Conservation (phyloP, 37 sponge, comb jelly and placozoan species). For the Axinella damicornis region DNA sequence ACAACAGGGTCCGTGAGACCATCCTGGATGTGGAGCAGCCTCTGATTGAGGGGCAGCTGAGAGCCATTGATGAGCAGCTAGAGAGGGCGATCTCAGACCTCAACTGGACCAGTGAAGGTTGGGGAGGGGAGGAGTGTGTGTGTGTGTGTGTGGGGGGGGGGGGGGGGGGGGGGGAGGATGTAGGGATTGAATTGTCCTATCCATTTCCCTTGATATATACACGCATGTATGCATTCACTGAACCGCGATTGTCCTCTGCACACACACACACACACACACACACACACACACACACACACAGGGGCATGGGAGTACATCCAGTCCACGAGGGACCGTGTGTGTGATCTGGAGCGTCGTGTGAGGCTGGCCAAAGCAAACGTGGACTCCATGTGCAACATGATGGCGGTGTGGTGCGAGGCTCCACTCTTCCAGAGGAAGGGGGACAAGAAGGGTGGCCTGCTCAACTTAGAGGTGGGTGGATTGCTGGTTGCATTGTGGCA, state of each 20-base stretch:
- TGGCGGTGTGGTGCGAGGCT: conserved; percentile 90
- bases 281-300: conserved; percentile 6
- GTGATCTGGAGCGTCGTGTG: conserved; percentile 91
- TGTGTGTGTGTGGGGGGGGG: too few relatives aligned
- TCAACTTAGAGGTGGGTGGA: conserved; percentile 83
- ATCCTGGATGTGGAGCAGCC: conserved; percentile 98
- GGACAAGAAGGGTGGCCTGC: conserved; percentile 75
- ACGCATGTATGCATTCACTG: too few relatives aligned
- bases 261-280: background rate
- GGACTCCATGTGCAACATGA: conserved; percentile 77
- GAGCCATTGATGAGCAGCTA: conserved; percentile 84
- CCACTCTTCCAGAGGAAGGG: conserved; percentile 94
- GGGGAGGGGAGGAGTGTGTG: too few relatives aligned
- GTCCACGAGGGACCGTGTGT: conserved; percentile 84
- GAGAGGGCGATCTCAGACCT: conserved; percentile 83
- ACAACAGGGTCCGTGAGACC: conserved; percentile 92
- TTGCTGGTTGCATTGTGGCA: too few relatives aligned
- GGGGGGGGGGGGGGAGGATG: too few relatives aligned
- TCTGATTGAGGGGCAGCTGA: conserved; percentile 87
- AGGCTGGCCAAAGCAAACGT: conserved; percentile 91
- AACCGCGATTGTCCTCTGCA: background rate
- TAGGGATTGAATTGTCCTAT: too few relatives aligned
- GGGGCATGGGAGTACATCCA: conserved; percentile 98
- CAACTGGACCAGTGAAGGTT: conserved; percentile 95
- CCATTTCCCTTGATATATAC: too few relatives aligned